Conservation (phyloP, 2,888 invertebrate species). For the Heliothis peltigera region DNA sequence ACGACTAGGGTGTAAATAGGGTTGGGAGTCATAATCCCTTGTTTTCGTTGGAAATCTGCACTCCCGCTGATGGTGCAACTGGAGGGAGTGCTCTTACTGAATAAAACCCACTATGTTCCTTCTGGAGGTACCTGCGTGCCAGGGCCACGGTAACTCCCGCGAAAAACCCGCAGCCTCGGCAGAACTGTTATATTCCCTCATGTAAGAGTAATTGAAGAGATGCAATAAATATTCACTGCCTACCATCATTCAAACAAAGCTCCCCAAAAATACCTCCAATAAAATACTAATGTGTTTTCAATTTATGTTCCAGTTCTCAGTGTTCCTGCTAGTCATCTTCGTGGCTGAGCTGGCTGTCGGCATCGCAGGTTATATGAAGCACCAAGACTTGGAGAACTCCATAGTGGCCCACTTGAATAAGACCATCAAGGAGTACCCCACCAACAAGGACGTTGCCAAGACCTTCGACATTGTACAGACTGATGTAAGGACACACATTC, state of each 20-base stretch:
- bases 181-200: too few species aligned
- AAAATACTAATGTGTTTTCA: not conserved
- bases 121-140: too few species aligned
- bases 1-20: too few species aligned
- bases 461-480: slow-evolving; percentile 96
- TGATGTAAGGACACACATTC: slow-evolving; percentile 91
- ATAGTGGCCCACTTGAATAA: slow-evolving; percentile 92
- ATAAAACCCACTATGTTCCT: too few species aligned
- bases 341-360: slow-evolving; percentile 95
- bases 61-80: too few species aligned
- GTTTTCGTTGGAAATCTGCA: too few species aligned
- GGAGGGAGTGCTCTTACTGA: too few species aligned
- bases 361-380: slow-evolving; percentile 94
- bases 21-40: too few species aligned
- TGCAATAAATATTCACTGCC: not conserved
- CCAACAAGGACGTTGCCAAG: slow-evolving; percentile 91
- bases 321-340: slow-evolving; percentile 94
- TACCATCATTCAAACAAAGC: not conserved
- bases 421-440: slow-evolving; percentile 92
- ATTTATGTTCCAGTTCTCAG: slow-evolving; percentile 90
- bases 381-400: slow-evolving; percentile 92
- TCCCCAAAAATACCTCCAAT: not conserved
- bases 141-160: too few species aligned
- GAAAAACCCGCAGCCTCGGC: too few species aligned
- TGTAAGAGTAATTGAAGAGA: too few species aligned